Evolutionary conservation across 2,113 vertebrate species (phyloP).

Genomic region (Dicentrarchus labrax): DNA sequence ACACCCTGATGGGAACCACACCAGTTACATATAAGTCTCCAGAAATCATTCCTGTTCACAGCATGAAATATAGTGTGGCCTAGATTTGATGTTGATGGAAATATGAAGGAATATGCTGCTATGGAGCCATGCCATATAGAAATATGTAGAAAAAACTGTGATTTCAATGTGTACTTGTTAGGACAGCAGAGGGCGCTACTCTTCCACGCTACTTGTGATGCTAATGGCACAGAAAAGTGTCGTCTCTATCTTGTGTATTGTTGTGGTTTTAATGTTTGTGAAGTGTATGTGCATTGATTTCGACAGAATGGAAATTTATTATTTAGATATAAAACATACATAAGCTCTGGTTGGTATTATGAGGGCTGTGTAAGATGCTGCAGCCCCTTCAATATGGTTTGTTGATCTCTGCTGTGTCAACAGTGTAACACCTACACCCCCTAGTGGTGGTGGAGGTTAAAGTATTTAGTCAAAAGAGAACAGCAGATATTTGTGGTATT

Average conservation of each 20-base stretch:
- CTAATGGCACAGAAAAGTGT: background rate
- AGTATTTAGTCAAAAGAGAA: background rate
- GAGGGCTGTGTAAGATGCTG: background rate
- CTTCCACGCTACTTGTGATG: background rate
- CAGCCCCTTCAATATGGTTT: background rate
- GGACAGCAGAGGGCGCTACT: slow-evolving; percentile 45
- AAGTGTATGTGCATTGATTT: background rate
- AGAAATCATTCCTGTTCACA: slow-evolving; percentile 14
- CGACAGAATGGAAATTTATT: background rate
- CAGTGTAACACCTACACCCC: slow-evolving; percentile 49
- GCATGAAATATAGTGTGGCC: background rate
- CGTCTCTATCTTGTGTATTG: background rate
- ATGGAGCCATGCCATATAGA: background rate
- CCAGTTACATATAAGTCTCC: background rate
- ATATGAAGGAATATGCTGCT: background rate
- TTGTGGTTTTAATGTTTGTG: background rate
- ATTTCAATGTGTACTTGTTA: background rate
- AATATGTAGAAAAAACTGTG: slow-evolving; percentile 6
- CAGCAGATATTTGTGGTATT: background rate
- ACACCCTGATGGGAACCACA: background rate
- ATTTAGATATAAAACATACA: background rate
- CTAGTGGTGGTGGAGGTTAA: slow-evolving; percentile 52
- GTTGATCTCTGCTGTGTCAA: background rate
- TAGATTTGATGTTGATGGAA: slow-evolving; percentile 22
- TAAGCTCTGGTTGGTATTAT: background rate